These are phyloP conservation scores for Mastigias papua DNA, from an alignment of 30 jellyfish, hydroid and myxozoan genomes.

Conservation along the genomic window DNA sequence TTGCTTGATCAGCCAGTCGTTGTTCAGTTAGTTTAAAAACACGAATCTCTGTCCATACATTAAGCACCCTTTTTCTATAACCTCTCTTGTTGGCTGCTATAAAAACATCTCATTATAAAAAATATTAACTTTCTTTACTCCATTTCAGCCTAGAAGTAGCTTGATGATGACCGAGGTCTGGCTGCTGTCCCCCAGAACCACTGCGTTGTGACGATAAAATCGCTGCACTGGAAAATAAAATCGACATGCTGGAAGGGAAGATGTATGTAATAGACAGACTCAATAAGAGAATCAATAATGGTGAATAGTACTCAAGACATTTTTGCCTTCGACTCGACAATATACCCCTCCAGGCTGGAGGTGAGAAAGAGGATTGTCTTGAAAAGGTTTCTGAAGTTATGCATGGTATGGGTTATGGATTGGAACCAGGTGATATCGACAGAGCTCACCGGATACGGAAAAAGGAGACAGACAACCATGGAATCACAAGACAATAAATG, in stretches of 20 bases:
- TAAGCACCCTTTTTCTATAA: no score
- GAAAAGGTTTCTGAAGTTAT: constrained; percentile 7
- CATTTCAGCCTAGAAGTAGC: no score
- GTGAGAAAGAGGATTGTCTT: constrained; percentile 23
- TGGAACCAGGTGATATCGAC: constrained; percentile 20
- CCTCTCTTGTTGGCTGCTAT: no score
- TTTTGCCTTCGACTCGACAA: constrained; percentile 15
- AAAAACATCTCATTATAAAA: no score
- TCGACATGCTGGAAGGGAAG: background rate
- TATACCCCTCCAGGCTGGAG: constrained; percentile 26
- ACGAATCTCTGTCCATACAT: no score
- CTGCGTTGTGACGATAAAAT: no score
- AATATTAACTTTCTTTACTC: no score
- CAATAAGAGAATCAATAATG: constrained; percentile 13
- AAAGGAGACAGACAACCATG: constrained; percentile 27
- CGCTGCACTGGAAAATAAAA: constrained; percentile 21
- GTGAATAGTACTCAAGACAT: constrained; percentile 49
- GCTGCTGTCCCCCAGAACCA: no score
- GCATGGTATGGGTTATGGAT: constrained; percentile 38
- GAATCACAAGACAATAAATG: constrained; percentile 12
- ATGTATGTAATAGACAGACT: constrained; percentile 17
- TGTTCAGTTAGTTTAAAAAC: no score
- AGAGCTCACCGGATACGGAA: constrained; percentile 52
- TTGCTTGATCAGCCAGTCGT: no score
- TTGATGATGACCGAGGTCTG: no score